phyloP scores from a whole-genome alignment of 2,113 vertebrate genomes.

The Calyptommatus sinebrachiatus region DNA sequence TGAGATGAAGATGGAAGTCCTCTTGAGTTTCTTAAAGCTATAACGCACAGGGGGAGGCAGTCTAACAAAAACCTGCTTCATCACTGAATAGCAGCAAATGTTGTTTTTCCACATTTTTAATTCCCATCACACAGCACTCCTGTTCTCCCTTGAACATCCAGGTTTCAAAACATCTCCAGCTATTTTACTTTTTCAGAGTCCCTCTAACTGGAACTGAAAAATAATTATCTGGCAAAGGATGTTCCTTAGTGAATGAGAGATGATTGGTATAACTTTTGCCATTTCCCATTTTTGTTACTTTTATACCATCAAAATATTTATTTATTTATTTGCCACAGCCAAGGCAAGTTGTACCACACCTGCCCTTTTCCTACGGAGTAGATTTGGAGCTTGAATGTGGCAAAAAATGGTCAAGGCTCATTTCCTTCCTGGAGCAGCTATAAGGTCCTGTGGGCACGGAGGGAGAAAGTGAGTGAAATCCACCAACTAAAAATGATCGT shows the following conservation, averaged over 20 bases:
- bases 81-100: not conserved
- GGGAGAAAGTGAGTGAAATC: too few species aligned
- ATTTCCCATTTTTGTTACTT: not conserved
- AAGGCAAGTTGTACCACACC: not conserved
- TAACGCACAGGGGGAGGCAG: not conserved
- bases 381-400: conserved; percentile 9
- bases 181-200: not conserved
- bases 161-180: conserved; percentile 11
- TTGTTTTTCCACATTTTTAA: conserved; percentile 5
- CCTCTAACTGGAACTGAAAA: not conserved
- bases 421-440: conserved; percentile 26
- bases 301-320: not conserved
- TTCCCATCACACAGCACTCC: not conserved
- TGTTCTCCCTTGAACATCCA: not conserved
- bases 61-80: not conserved
- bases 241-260: not conserved
- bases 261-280: not conserved
- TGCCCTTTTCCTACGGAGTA: conserved; percentile 38
- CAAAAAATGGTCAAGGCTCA: conserved; percentile 27
- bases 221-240: not conserved
- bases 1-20: not conserved
- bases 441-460: too few species aligned
- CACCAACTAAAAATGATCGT: too few species aligned
- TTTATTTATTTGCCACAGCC: too few species aligned
- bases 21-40: not conserved